Conservation (phyloP, 2,797 vertebrate species). For the Fratercula arctica region DNA sequence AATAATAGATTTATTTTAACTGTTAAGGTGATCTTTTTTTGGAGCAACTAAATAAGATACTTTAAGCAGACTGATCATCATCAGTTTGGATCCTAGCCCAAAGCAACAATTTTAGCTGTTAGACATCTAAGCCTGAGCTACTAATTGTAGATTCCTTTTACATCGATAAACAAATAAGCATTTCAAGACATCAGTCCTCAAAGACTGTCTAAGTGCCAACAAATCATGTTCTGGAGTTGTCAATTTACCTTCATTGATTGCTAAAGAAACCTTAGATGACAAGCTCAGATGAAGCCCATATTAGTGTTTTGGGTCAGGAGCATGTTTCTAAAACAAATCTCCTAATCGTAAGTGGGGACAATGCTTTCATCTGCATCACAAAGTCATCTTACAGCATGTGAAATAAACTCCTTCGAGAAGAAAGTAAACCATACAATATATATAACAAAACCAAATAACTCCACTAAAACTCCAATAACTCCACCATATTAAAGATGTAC, state of each 20-base stretch:
- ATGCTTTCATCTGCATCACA: background rate
- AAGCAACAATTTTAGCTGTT: background rate
- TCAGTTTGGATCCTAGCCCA: background rate
- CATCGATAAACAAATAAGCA: background rate
- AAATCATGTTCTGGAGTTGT: background rate
- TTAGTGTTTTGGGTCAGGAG: background rate
- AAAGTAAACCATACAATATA: background rate
- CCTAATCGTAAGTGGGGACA: rapidly evolving
- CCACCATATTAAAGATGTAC: background rate
- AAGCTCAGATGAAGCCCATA: background rate
- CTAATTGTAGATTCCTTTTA: background rate
- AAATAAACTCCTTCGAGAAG: background rate
- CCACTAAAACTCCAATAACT: background rate
- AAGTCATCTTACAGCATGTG: background rate
- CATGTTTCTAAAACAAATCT: background rate
- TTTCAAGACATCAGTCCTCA: background rate
- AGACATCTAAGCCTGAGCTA: background rate
- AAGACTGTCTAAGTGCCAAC: background rate
- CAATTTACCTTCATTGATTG: background rate
- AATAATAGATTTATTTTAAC: background rate
- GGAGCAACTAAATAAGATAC: background rate
- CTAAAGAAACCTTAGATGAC: background rate
- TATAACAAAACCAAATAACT: background rate
- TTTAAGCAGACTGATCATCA: background rate
- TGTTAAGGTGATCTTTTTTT: background rate